Evolutionary conservation across 2,888 invertebrate species (phyloP).

Genomic region (Augiades crinisus): DNA sequence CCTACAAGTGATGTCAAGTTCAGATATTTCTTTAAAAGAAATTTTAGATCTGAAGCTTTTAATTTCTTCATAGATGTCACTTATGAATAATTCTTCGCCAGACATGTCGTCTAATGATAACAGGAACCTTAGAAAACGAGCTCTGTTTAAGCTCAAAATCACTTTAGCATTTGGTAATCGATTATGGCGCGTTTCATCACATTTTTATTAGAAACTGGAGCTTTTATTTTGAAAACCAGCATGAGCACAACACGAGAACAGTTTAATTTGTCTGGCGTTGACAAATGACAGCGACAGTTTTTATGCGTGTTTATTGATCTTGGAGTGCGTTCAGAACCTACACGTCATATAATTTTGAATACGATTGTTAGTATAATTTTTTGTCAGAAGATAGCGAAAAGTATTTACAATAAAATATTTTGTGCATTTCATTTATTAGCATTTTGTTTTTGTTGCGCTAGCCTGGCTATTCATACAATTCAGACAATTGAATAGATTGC

Average conservation of each 20-base stretch:
- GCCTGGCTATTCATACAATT: too few relatives aligned
- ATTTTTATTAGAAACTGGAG: neutral
- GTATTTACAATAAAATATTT: too few relatives aligned
- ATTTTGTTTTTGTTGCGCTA: too few relatives aligned
- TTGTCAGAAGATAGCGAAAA: too few relatives aligned
- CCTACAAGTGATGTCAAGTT: slow-evolving; percentile 56
- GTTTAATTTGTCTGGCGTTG: neutral
- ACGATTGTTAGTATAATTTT: too few relatives aligned
- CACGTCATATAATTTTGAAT: too few relatives aligned
- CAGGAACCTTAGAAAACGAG: slow-evolving; percentile 1
- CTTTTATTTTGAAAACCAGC: neutral
- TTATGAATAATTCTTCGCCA: neutral
- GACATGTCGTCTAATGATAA: slow-evolving; percentile 13
- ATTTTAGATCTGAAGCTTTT: slow-evolving; percentile 36
- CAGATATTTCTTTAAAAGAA: slow-evolving; percentile 53
- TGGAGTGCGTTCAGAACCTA: too few relatives aligned
- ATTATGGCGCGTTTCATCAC: slow-evolving; percentile 3
- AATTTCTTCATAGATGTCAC: slow-evolving; percentile 34
- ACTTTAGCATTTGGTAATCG: neutral
- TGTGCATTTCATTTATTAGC: too few relatives aligned
- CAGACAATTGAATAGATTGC: too few relatives aligned
- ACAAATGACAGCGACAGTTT: too few relatives aligned
- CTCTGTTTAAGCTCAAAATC: neutral
- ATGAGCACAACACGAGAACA: slow-evolving; percentile 4
- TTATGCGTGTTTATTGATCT: too few relatives aligned